Conservation (phyloP, 2,888 invertebrate genomes). For the Malacosoma neustria region DNA sequence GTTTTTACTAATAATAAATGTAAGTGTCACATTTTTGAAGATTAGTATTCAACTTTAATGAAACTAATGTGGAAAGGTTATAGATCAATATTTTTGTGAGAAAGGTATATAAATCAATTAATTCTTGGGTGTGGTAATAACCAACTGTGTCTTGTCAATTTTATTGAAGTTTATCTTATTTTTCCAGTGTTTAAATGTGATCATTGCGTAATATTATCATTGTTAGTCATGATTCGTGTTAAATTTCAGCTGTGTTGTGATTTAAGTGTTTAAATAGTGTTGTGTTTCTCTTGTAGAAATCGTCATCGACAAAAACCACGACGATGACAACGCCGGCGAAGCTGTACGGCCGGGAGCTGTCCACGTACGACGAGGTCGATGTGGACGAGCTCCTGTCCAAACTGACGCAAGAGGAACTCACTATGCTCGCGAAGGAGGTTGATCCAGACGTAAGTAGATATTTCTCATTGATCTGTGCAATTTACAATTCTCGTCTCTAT, state of each 20-base stretch:
- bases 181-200: constrained; percentile 29
- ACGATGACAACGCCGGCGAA: constrained; percentile 94
- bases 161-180: constrained; percentile 31
- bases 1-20: constrained; percentile 21
- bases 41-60: too few relatives aligned
- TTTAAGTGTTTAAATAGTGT: constrained; percentile 24
- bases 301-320: constrained; percentile 90
- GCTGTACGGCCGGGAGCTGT: constrained; percentile 91
- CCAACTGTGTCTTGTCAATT: constrained; percentile 35
- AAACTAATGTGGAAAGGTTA: too few relatives aligned
- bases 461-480: too few relatives aligned
- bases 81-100: too few relatives aligned
- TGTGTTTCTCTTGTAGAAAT: constrained; percentile 80
- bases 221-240: constrained; percentile 7
- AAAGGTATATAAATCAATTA: constrained; percentile 29
- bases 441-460: constrained; percentile 98
- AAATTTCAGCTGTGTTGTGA: background rate
- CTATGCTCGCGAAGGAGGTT: constrained; percentile 97
- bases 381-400: constrained; percentile 96
- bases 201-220: constrained; percentile 21
- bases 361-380: constrained; percentile 95
- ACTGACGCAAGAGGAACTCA: constrained; percentile 95
- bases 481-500: too few relatives aligned
- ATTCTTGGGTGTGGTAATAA: constrained; percentile 57
- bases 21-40: too few relatives aligned